Conservation (phyloP, 2,797 vertebrate genomes). For the Lophius americanus region DNA sequence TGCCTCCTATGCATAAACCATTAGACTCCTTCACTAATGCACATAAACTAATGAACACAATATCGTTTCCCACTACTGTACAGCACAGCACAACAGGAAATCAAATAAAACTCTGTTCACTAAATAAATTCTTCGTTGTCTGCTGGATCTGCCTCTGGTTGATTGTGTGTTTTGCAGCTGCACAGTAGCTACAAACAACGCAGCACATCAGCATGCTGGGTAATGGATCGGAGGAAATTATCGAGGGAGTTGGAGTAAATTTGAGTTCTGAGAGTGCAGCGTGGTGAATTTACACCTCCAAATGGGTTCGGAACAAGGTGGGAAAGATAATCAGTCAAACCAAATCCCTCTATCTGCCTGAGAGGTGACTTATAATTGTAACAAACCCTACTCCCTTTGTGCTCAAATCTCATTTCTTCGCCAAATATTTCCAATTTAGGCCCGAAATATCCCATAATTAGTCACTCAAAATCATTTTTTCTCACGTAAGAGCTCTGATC, state of each 20-base stretch:
- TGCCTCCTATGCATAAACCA: constrained; percentile 80
- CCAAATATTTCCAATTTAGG: constrained; percentile 54
- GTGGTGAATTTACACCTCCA: constrained; percentile 61
- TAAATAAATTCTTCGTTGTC: constrained; percentile 62
- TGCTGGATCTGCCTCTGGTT: constrained; percentile 57
- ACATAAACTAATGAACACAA: constrained; percentile 81
- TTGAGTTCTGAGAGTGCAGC: constrained; percentile 59
- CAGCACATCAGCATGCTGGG: constrained; percentile 55
- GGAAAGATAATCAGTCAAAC: constrained; percentile 60
- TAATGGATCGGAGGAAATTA: constrained; percentile 67
- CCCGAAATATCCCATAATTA: constrained; percentile 49
- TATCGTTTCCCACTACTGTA: constrained; percentile 60
- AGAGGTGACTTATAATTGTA: constrained; percentile 35
- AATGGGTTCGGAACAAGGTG: constrained; percentile 66
- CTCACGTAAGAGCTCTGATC: constrained; percentile 17
- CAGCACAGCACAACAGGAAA: constrained; percentile 70
- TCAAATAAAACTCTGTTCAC: constrained; percentile 77
- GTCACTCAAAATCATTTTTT: constrained; percentile 54
- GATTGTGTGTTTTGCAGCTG: constrained; percentile 64
- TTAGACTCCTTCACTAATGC: constrained; percentile 79
- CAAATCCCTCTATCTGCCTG: constrained; percentile 57
- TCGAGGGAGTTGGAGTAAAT: constrained; percentile 57
- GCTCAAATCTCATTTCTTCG: constrained; percentile 52
- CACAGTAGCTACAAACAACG: constrained; percentile 49
- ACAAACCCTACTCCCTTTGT: constrained; percentile 38